Base-by-base conservation (phyloP, 2,888 invertebrate species). In the Clivina fossor region DNA sequence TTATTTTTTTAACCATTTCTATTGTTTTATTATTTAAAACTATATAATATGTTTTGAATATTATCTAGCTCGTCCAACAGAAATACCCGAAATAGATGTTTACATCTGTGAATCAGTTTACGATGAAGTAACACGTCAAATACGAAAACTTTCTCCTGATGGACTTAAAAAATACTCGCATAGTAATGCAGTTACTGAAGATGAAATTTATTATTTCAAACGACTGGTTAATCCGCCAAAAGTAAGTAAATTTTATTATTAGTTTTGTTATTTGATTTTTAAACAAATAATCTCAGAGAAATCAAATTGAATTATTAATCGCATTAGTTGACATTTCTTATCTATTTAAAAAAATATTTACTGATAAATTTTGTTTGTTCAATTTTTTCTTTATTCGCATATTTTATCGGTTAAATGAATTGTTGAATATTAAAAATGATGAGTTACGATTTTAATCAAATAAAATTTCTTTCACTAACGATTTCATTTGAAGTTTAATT, bases 31-130 rank as follows among this genome's bases (percentile, higher is more conserved):
- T 7, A 7, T 32, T 32, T 3, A 13, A 13, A n/a, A n/a, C n/a
- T n/a, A n/a, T n/a, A 26, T 26, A 8, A 7, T 26, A 5, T 26
- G 8, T 26, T 26, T 26, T 7, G 8, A 26, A 26, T 26, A n/a
- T n/a, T n/a, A n/a, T n/a, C n/a, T 28, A 55, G 55, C 38, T 46
- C 55, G 98, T 9, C 90, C 91, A 38, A 98, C 97, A 0, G 98
- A 98, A 78, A 86, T 97, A 59, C 79, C 86, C 0, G 98, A 99
- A 74, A 82, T 83, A 57, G 96, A 98, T 73, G 84, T 97, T 1
- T 98, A 83, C 71, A 86, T 99, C 38, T 96, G 95, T 71, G 93
- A 94, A 70, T 91, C 90, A 0, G 81, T 90, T 58, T 96, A 93
- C 70, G 92, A 94, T 70, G 95, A 96, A 74, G 82, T 87, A 20